Conservation (phyloP, 2,888 invertebrate species). For the Harpagoxenus sublaevis region DNA sequence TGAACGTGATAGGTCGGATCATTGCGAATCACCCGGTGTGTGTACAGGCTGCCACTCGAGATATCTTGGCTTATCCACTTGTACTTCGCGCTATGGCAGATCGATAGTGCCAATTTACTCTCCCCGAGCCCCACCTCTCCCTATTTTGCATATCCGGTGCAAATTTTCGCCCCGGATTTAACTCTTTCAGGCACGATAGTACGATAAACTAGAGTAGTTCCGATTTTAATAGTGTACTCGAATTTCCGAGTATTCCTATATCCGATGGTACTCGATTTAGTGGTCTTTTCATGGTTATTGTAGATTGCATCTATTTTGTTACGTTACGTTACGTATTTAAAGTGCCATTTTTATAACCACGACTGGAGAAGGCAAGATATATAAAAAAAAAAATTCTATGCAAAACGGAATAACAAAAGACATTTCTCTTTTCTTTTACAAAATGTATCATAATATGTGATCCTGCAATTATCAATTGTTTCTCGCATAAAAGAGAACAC, state of each 20-base stretch:
- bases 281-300: neutral
- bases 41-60: slow-evolving; percentile 52
- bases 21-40: slow-evolving; percentile 50
- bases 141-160: slow-evolving; percentile 39
- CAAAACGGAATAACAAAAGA: neutral
- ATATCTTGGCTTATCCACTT: slow-evolving; percentile 55
- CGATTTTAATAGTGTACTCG: neutral
- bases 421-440: neutral
- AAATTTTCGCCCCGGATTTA: slow-evolving; percentile 30
- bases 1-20: slow-evolving; percentile 53
- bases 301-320: neutral
- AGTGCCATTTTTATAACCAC: neutral
- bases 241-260: neutral
- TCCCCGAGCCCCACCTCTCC: neutral
- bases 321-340: neutral
- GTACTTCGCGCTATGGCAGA: slow-evolving; percentile 51
- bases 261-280: slow-evolving; percentile 13
- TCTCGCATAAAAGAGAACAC: neutral
- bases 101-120: slow-evolving; percentile 52
- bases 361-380: neutral
- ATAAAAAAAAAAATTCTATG: neutral
- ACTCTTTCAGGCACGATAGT: slow-evolving; percentile 40
- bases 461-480: neutral
- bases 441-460: neutral
- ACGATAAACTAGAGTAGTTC: slow-evolving; percentile 28